Conservation (phyloP, 1,140 invertebrate species). For the Hypsibius dujardini region DNA sequence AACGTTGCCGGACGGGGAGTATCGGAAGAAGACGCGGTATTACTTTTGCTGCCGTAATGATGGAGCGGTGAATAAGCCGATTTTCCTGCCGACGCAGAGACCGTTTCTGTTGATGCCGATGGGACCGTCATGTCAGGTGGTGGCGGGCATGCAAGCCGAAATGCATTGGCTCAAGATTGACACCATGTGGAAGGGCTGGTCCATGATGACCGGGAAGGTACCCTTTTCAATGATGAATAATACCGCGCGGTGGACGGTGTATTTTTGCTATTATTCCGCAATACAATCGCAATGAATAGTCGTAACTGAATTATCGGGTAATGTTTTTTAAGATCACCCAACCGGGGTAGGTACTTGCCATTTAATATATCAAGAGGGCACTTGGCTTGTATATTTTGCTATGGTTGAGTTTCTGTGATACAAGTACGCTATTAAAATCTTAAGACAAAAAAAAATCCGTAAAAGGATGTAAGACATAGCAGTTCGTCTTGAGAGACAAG, state of each 20-base stretch:
- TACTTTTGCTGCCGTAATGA: conserved; percentile 14
- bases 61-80: neutral
- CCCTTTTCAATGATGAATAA: neutral
- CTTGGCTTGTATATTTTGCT: too few relatives aligned
- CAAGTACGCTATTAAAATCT: too few relatives aligned
- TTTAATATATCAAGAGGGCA: too few relatives aligned
- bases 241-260: neutral
- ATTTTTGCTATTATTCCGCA: conserved; percentile 13
- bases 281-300: too few relatives aligned
- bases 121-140: neutral
- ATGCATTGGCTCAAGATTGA: neutral
- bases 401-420: too few relatives aligned
- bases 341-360: too few relatives aligned
- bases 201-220: neutral
- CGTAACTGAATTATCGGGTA: too few relatives aligned
- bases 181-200: neutral
- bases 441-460: too few relatives aligned
- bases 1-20: conserved; percentile 3
- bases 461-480: too few relatives aligned
- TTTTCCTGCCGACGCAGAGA: neutral
- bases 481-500: too few relatives aligned
- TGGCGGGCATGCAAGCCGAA: neutral
- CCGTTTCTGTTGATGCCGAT: conserved; percentile 1
- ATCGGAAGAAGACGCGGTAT: neutral
- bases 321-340: too few relatives aligned